Evolutionary conservation across 1,140 invertebrate genomes (phyloP), one percentile per base, ranked within the genome.

Genomic region (Zaprionus gabonicus): DNA sequence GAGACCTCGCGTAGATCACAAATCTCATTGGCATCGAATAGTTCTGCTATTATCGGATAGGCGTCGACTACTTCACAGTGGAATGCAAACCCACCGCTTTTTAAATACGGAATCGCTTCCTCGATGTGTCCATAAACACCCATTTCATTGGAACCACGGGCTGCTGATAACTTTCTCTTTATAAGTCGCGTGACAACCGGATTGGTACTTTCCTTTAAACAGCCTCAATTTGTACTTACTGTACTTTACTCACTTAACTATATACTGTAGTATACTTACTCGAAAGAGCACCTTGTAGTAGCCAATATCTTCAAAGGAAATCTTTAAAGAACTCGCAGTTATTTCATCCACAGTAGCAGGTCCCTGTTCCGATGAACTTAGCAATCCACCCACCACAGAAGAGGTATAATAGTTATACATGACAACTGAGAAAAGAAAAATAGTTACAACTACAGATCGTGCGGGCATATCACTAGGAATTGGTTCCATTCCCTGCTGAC

Each of bases 351-450:
- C 74, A 3, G 74, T 75, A 15, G 75, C 51, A 6, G 91, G 91
- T 3, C 91, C 91, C 41, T 83, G 76, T 58, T 73, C 81, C 44
- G 88, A 79, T 15, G 78, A 91, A 59, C 86, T 91, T 1, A 92
- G 56, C 58, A 92, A 62, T 28, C 91, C 91, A 27, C 91, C 90
- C n/a, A 92, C 91, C 2, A 92, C 90, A 4, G 91, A 92, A 17
- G 91, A 92, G 2, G 91, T 92, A 28, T 92, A 92, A 76, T 88
- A 92, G 34, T 92, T 92, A 31, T 92, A 92, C 77, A 92, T 82
- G 10, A 92, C 74, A 5, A 92, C 55, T 0, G 91, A 91, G 56
- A 91, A 92, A n/a, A 91, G 15, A 28, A 91, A 86, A 28, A 91
- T 72, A 0, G 86, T 87, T 7, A 91, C 65, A 4, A 90, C 75